Evolutionary conservation across 2,888 invertebrate genomes (phyloP).

Genomic region (Luffia ferchaultella): DNA sequence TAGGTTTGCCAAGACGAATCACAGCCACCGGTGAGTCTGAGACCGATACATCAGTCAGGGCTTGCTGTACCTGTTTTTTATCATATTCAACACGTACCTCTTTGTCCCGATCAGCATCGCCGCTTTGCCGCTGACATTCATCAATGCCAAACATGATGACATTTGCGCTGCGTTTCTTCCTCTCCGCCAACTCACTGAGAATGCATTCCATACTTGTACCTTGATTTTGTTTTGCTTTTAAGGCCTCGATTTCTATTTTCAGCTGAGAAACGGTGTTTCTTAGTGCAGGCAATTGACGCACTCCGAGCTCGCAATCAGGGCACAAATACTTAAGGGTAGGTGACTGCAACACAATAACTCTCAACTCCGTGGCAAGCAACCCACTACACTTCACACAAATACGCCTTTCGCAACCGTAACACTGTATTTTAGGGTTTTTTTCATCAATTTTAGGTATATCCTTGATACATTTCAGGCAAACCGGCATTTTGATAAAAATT

Average conservation of each 20-base stretch:
- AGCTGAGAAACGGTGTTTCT: constrained; percentile 4
- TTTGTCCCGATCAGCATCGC: constrained; percentile 1
- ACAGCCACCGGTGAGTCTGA: constrained; percentile 4
- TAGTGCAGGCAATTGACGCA: constrained; percentile 6
- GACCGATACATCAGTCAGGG: constrained; percentile 2
- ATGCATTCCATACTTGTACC: constrained; percentile 1
- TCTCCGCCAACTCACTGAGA: constrained; percentile 3
- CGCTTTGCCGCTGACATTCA: too few species aligned
- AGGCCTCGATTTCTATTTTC: constrained; percentile 1
- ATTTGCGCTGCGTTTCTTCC: constrained; percentile 3
- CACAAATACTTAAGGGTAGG: too few species aligned
- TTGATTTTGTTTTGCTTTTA: constrained; percentile 3
- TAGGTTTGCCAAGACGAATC: constrained; percentile 7
- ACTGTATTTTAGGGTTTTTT: too few species aligned
- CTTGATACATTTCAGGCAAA: too few species aligned
- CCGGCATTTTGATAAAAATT: too few species aligned
- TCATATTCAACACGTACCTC: constrained; percentile 6
- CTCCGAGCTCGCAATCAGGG: constrained; percentile 8
- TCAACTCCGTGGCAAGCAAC: too few species aligned
- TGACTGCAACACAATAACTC: too few species aligned
- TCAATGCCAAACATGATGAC: constrained; percentile 7
- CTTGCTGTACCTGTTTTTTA: constrained; percentile 5
- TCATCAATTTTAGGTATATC: too few species aligned
- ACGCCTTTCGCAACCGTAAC: too few species aligned
- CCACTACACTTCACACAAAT: too few species aligned